These are phyloP conservation scores for Sussaba pulchella DNA, from an alignment of 2,888 invertebrate genomes.

Conservation along the genomic window DNA sequence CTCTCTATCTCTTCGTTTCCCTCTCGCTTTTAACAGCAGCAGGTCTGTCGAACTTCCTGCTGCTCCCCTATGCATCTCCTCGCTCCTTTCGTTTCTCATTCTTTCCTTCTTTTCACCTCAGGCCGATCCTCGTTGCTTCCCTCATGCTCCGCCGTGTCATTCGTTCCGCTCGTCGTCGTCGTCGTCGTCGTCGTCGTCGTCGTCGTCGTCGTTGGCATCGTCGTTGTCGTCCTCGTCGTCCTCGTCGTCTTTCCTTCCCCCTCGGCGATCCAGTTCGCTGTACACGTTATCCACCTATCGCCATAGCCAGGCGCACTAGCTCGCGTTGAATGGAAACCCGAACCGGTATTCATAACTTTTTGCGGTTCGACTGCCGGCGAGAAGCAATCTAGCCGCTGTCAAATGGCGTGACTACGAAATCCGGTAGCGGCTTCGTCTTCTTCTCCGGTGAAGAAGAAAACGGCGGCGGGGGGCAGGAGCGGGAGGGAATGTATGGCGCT, in stretches of 20 bases:
- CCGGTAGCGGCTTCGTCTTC: conserved; percentile 69
- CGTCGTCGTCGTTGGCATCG: conserved; percentile 44
- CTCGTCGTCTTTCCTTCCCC: conserved; percentile 4
- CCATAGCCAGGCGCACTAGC: conserved; percentile 25
- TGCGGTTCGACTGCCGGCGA: conserved; percentile 74
- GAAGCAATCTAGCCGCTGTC: conserved; percentile 76
- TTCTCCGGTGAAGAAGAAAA: background rate
- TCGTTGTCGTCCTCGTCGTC: too few species aligned
- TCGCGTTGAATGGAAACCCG: conserved; percentile 60
- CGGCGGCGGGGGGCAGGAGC: too few species aligned
- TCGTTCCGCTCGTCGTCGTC: conserved; percentile 50
- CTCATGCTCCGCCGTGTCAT: conserved; percentile 45
- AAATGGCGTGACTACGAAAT: conserved; percentile 78
- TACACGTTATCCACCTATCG: conserved; percentile 12
- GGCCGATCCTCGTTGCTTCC: conserved; percentile 31
- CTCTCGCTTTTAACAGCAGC: conserved; percentile 66
- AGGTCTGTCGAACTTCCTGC: conserved; percentile 78
- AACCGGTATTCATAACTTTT: conserved; percentile 73
- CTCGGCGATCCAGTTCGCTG: conserved; percentile 7
- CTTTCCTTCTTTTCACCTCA: conserved; percentile 45
- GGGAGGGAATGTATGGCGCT: conserved; percentile 2
- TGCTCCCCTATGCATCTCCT: conserved; percentile 45
- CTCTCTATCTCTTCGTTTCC: conserved; percentile 44
- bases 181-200: conserved; percentile 32
- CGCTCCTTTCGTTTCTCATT: conserved; percentile 23